Conservation (phyloP, 2,888 invertebrate genomes). For the Eucera pruinosa region DNA sequence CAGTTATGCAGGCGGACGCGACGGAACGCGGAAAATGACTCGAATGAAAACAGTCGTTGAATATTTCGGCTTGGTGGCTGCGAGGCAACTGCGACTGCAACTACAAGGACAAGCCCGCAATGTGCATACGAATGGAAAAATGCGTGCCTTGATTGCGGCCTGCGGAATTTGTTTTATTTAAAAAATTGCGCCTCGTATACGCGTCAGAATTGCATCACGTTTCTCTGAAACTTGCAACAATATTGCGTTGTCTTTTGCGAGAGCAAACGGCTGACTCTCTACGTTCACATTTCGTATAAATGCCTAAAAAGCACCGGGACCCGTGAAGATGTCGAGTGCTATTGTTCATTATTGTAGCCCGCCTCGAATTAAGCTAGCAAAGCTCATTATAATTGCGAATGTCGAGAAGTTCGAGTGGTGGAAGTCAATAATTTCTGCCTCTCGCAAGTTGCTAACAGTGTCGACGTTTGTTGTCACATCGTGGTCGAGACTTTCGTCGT, state of each 20-base stretch:
- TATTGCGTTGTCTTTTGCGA: neutral
- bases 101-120: neutral
- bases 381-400: neutral
- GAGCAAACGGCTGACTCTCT: no score
- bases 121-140: conserved; percentile 36
- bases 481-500: neutral
- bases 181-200: neutral
- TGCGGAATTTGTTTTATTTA: conserved; percentile 29
- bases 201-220: neutral
- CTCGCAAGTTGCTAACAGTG: neutral
- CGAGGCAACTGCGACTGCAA: neutral
- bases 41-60: conserved; percentile 33
- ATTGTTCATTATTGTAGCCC: neutral
- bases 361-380: neutral
- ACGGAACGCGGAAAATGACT: conserved; percentile 33
- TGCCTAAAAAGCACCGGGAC: no score
- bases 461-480: neutral
- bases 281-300: no score
- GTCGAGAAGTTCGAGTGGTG: neutral
- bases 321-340: no score
- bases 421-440: conserved; percentile 23
- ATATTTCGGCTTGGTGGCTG: conserved; percentile 29
- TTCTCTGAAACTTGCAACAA: neutral
- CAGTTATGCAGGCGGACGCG: conserved; percentile 6
- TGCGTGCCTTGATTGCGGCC: conserved; percentile 25